These are phyloP conservation scores for Trichoplax adhaerens DNA, from an alignment of 37 sponge, comb jelly and placozoan species.

Conservation along the genomic window DNA sequence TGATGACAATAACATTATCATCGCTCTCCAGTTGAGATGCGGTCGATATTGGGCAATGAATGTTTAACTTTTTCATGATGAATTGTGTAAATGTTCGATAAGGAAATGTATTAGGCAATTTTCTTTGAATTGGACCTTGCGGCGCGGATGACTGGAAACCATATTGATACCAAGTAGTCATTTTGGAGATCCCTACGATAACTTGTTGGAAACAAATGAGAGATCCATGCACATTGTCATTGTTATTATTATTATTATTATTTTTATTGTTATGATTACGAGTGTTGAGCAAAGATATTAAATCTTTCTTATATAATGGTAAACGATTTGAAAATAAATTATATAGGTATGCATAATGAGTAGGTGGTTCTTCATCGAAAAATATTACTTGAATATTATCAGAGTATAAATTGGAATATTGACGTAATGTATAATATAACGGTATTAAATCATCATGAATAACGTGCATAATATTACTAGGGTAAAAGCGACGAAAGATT, in stretches of 20 bases:
- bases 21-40: too few species aligned
- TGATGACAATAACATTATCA: background rate
- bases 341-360: too few species aligned
- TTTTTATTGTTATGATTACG: too few species aligned
- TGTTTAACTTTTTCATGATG: too few species aligned
- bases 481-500: constrained; percentile 8
- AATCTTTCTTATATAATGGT: too few species aligned
- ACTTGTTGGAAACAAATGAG: constrained; percentile 4
- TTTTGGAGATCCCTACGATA: constrained; percentile 1
- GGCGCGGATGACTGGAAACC: constrained; percentile 5
- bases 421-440: constrained; percentile 6
- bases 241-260: background rate
- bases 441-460: constrained; percentile 11
- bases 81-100: too few species aligned
- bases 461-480: constrained; percentile 12
- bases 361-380: too few species aligned
- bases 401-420: background rate
- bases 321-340: too few species aligned
- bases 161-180: constrained; percentile 15
- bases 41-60: too few species aligned
- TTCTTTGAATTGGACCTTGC: constrained; percentile 8
- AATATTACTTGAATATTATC: too few species aligned
- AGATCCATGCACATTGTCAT: background rate
- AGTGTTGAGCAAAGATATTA: too few species aligned
- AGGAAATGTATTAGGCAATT: background rate